These are phyloP conservation scores for Drosophila truncata DNA, from an alignment of 1,140 invertebrate species.

Conservation along the genomic window DNA sequence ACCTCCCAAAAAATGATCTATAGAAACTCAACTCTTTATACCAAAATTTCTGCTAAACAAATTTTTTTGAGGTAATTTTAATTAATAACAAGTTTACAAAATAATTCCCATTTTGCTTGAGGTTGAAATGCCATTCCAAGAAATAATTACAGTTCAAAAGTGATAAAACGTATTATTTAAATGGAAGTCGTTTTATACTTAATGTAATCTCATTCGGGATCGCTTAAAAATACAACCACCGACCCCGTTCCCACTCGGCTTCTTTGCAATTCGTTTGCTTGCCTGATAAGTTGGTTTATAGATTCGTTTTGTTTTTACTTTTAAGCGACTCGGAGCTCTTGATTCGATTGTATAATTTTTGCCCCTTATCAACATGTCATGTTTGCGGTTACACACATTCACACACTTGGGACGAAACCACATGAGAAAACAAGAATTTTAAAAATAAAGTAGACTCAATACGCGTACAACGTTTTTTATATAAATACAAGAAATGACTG, in stretches of 20 bases:
- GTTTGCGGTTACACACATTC: conserved; percentile 38
- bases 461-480: not conserved
- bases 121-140: not conserved
- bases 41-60: too few relatives aligned
- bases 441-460: conserved; percentile 14
- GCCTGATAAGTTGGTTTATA: conserved; percentile 35
- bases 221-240: conserved; percentile 1
- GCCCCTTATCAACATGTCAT: conserved; percentile 41
- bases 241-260: not conserved
- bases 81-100: too few relatives aligned
- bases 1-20: too few relatives aligned
- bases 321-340: conserved; percentile 14
- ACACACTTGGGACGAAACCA: conserved; percentile 6
- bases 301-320: conserved; percentile 34
- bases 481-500: not conserved
- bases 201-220: conserved; percentile 23
- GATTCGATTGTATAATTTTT: conserved; percentile 49
- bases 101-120: too few relatives aligned
- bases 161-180: conserved; percentile 2
- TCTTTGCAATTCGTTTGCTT: conserved; percentile 28
- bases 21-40: too few relatives aligned
- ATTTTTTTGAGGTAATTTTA: too few relatives aligned
- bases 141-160: not conserved
- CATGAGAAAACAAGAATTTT: conserved; percentile 12
- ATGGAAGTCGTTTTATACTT: conserved; percentile 8